Base-by-base conservation (phyloP, 2,113 vertebrate genomes). In the Pao palembangensis region DNA sequence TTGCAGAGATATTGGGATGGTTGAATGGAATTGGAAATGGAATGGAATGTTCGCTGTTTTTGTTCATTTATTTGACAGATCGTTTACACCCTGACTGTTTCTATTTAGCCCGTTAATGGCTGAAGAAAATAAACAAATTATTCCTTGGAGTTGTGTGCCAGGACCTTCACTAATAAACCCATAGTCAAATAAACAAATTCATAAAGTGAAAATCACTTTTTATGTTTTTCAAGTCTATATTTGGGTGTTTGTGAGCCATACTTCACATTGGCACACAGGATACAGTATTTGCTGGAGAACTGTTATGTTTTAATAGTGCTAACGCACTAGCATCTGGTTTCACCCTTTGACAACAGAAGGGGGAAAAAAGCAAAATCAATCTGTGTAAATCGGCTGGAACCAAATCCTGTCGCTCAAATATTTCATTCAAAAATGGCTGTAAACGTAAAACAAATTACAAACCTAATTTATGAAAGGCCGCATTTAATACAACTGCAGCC, bases 1-100 rank as follows among this genome's bases (percentile, higher is more conserved):
- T 55, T 34, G n/a, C n/a, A 50, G 21, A 61, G 47, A 28, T 49
- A 23, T 25, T 48, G 12, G 31, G 25, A 51, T 18, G 41, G 13
- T 8, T 2, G 41, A 46, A 16, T 51, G 17, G 10, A 28, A 16
- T 20, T 48, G 10, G 34, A 17, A 44, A 13, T n/a, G n/a, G n/a
- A n/a, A n/a, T n/a, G n/a, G n/a, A n/a, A n/a, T 56, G 31, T 68
- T 59, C 58, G 19, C 38, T 31, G 28, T 31, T 49, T 53, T 41
- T 68, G 8, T 44, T 44, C 6, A 18, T 51, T 18, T 2, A n/a
- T n/a, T 23, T 28, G 34, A 55, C 46, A 62, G 53, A 62, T 51
- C 41, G 5, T 34, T 57, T 25, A 46, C 16, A 68, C 15, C 3
- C 55, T 56, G 15, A 28, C 17, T 43, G 38, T n/a, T 25, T 56